Base-by-base conservation (phyloP, 1,140 invertebrate species). In the Megathymus violae region DNA sequence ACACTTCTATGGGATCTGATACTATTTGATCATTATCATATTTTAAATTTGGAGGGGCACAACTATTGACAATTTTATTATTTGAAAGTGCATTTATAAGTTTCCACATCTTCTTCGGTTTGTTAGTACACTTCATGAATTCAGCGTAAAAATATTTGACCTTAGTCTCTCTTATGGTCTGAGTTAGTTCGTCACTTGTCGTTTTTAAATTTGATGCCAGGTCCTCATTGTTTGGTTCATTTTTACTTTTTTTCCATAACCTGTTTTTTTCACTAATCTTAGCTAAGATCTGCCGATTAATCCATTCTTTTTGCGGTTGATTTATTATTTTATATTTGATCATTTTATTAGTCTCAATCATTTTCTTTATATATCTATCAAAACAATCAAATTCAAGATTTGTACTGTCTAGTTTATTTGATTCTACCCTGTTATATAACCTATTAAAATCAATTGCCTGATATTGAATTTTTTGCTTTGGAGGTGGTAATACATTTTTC, bases 91-190 rank as follows among this genome's bases (percentile, higher is more conserved):
- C 58, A 54, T 64, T 48, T 10, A 64, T 64, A 6, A 64, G 36
- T 0, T 27, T 48, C 62, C 52, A 58, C 46, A 64, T 58, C 47
- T 47, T 58, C 58, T 64, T 56, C 14, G 46, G 46, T 1, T 58
- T 51, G 7, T 51, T 59, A 19, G 19, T 36, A 10, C 44, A 58
- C 27, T 58, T 64, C 2, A 44, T 16, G 31, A 31, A 43, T 14
- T 27, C 1, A 13, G 4, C 44, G 3, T 14, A 14, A 13, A 13
- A 47, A 25, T 47, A 47, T 5, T 22, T 47, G 3, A 13, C 7
- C 9, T 48, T 25, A n/a, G 25, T 48, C 1, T 15, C 9, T 48
- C 9, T 48, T 31, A 48, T 48, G 6, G 13, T 48, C 1, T 19
- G 7, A n/a, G 0, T 31, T n/a, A 48, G 14, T 9, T 31, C 10